Base-by-base conservation (phyloP, 2,888 invertebrate genomes). In the Idaea aversata region DNA sequence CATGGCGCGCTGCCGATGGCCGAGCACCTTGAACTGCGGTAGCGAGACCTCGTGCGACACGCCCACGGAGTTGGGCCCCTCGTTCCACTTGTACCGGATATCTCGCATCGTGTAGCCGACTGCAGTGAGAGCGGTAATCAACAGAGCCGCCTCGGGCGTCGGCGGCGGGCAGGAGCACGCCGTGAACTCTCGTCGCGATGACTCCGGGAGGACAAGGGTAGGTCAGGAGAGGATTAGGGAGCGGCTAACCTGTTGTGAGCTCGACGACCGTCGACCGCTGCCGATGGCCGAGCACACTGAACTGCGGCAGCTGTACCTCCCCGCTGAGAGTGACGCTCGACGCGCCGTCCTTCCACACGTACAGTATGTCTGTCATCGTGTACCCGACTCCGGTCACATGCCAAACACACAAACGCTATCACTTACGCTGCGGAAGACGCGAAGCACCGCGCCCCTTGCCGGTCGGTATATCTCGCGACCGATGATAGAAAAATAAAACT, bases 21-120 rank as follows among this genome's bases (percentile, higher is more conserved):
- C 97, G 93, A 97, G 95, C 90, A 98, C 97, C 95, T 97, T 97
- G 96, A 98, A 98, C 94, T 98, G 98, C 89, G 98, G 98, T 91
- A 98, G 95, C 87, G 97, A 97, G 90, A 98, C 97, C 93, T 97
- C 97, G 93, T 96, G 96, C 93, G 97, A 97, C 88, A 98, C 97
- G 91, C 97, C 97, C 89, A 98, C 97, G 88, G 97, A 97, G 94
- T 97, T 96, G 85, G 96, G 96, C 78, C 97, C 97, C 92, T 97
- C 97, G 94, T 97, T 97, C 98, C 98, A 98, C 92, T 97, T 97
- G 96, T 98, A 98, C 85, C 97, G 96, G 94, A 97, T 97, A 95
- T 98, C 97, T 93, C 96, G 95, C 97, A 97, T 97, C 91, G 97
- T 97, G 95, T 98, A 98, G 94, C 97, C 97, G 96, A 97, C 98